Conservation (phyloP, 2,113 vertebrate species). For the Sarotherodon lohbergeri region DNA sequence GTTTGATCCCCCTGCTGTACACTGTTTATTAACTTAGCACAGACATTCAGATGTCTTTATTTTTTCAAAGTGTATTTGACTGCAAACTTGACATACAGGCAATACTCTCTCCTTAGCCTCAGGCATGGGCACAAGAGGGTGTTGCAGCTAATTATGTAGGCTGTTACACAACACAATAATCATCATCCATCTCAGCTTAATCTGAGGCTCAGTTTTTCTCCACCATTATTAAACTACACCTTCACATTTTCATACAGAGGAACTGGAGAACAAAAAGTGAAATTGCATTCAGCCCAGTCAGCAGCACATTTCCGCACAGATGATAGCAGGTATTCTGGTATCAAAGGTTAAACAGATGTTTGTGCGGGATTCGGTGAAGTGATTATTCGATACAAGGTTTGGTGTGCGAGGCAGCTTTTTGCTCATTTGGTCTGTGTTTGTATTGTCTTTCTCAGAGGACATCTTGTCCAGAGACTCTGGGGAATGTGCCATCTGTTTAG, state of each 20-base stretch:
- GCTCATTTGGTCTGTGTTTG: slow-evolving; percentile 13
- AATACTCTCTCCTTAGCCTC: neutral
- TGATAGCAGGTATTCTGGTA: neutral
- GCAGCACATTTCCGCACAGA: neutral
- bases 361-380: neutral
- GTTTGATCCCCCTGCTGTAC: neutral
- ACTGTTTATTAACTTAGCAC: neutral
- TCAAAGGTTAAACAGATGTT: slow-evolving; percentile 22
- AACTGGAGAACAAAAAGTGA: neutral
- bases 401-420: neutral
- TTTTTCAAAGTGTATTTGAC: neutral
- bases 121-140: neutral
- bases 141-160: neutral
- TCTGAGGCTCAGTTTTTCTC: neutral
- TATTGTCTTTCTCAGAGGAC: slow-evolving; percentile 81
- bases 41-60: neutral
- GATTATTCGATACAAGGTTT: neutral
- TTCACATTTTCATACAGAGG: neutral
- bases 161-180: neutral
- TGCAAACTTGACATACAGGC: neutral
- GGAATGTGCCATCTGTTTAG: slow-evolving; percentile 97
- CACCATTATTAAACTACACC: neutral
- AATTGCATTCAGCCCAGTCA: neutral
- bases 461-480: slow-evolving; percentile 94
- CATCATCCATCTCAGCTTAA: neutral